Conservation (phyloP, 2,113 vertebrate species). For the Myrmophylax atrothorax region DNA sequence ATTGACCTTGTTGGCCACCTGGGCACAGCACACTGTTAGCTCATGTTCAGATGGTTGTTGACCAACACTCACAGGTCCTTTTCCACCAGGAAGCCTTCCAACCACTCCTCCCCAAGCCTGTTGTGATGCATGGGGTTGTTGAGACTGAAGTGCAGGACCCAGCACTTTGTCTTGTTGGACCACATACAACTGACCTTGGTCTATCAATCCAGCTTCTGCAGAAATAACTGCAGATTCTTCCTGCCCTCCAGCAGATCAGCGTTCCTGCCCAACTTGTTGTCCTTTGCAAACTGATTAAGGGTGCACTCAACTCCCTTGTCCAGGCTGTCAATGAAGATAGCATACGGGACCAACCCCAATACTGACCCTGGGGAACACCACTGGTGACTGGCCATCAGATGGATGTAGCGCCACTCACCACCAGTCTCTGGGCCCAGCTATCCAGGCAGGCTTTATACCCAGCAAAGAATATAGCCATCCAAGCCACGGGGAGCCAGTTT, state of each 20-base stretch:
- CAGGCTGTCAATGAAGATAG: neutral
- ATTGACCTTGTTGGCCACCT: neutral
- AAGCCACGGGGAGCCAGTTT: neutral
- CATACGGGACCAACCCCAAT: rapidly evolving
- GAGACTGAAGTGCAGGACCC: rapidly evolving
- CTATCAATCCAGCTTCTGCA: neutral
- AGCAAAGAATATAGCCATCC: neutral
- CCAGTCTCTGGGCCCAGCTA: no score
- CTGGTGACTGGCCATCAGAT: neutral
- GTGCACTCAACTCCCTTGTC: neutral
- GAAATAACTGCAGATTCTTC: neutral
- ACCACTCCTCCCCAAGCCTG: neutral
- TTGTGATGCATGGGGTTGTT: rapidly evolving
- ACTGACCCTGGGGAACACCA: neutral
- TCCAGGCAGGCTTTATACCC: neutral
- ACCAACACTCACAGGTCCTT: neutral
- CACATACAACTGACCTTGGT: no score
- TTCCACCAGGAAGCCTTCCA: neutral
- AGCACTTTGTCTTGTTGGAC: neutral
- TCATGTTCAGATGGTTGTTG: no score
- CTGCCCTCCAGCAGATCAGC: neutral
- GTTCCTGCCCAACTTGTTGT: no score
- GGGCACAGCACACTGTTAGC: no score
- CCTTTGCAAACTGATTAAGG: neutral
- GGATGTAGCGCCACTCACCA: neutral